These are phyloP conservation scores for Columbina picui DNA, from an alignment of 2,113 vertebrate genomes.

Conservation along the genomic window DNA sequence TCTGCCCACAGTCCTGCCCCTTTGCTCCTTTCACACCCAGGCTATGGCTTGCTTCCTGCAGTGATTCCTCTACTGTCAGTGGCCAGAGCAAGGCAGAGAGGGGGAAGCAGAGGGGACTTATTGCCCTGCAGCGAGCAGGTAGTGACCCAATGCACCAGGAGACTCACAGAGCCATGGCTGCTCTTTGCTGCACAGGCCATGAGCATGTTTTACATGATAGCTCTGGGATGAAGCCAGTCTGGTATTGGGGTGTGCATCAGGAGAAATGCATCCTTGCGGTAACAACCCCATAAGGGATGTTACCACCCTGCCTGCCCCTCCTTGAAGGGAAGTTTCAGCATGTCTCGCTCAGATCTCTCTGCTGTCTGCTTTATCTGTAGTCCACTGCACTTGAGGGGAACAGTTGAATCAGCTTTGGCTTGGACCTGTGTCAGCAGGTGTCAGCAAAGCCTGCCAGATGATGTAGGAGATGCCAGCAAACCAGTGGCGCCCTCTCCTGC, in stretches of 20 bases:
- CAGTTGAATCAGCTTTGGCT: neutral
- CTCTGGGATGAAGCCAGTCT: neutral
- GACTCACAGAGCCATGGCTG: neutral
- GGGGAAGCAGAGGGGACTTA: neutral
- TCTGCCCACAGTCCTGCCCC: neutral
- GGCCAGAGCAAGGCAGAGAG: neutral
- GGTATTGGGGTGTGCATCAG: neutral
- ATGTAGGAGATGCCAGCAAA: neutral
- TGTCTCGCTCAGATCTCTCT: neutral
- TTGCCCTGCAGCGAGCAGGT: rapidly evolving
- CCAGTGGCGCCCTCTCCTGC: constrained; percentile 13
- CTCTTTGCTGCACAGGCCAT: neutral
- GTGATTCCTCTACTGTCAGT: rapidly evolving
- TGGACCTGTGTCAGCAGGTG: neutral
- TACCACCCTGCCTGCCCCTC: neutral
- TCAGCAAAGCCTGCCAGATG: neutral
- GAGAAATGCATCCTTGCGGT: neutral
- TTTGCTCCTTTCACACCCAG: neutral
- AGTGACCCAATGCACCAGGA: neutral
- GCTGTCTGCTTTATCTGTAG: neutral
- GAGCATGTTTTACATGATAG: neutral
- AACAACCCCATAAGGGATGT: neutral
- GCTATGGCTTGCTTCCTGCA: neutral
- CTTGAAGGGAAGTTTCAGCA: neutral
- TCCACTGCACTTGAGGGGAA: neutral